Evolutionary conservation across 2,888 invertebrate genomes (phyloP).

Genomic region (Mimumesa dahlbomi): DNA sequence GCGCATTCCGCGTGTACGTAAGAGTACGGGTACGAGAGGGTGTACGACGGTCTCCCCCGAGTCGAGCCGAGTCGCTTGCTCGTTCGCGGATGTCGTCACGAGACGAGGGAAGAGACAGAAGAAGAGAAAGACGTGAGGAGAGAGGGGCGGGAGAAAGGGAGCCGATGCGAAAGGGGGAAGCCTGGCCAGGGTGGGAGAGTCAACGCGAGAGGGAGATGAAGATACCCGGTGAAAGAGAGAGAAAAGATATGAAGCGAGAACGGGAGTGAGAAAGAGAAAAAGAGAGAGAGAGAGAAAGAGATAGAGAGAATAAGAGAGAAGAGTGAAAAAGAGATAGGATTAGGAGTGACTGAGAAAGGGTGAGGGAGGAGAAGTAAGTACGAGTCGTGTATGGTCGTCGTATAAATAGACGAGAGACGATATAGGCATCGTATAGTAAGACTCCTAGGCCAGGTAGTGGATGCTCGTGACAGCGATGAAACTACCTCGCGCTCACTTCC

Average conservation of each 20-base stretch:
- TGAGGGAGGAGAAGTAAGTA: conserved; percentile 60
- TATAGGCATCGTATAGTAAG: conserved; percentile 68
- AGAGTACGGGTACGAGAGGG: conserved; percentile 50
- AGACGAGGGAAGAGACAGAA: conserved; percentile 52
- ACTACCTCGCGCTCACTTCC: conserved; percentile 57
- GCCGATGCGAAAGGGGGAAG: conserved; percentile 48
- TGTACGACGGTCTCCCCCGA: conserved; percentile 42
- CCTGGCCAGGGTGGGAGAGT: conserved; percentile 33
- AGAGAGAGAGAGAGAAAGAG: conserved; percentile 5
- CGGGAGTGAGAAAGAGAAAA: conserved; percentile 20
- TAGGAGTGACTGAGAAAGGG: conserved; percentile 41
- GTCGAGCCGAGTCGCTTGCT: conserved; percentile 48
- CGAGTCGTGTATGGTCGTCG: conserved; percentile 75
- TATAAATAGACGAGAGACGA: conserved; percentile 78
- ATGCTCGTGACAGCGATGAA: conserved; percentile 63
- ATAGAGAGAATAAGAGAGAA: conserved; percentile 15
- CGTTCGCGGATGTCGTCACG: conserved; percentile 68
- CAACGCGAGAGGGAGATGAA: conserved; percentile 15
- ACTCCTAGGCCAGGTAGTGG: conserved; percentile 70
- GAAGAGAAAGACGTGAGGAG: conserved; percentile 50
- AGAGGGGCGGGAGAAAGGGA: conserved; percentile 41
- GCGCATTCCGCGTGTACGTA: conserved; percentile 72
- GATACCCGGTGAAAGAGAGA: conserved; percentile 20
- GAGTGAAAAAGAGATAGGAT: conserved; percentile 24
- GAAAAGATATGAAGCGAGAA: conserved; percentile 28